phyloP scores from a whole-genome alignment of 2,888 invertebrate species.

The Eristalinus aeneus region DNA sequence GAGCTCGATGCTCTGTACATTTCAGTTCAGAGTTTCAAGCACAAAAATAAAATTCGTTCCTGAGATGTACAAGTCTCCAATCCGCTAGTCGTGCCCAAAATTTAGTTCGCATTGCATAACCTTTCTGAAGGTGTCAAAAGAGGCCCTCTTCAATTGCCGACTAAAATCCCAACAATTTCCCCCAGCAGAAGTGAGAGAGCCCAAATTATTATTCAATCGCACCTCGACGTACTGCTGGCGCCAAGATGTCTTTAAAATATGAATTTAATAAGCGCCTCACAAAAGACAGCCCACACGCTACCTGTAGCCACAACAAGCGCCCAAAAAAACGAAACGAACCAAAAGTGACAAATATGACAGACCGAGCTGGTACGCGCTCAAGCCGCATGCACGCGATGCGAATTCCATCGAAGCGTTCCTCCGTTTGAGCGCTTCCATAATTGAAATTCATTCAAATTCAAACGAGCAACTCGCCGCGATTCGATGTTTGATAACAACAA shows the following conservation, averaged over 20 bases:
- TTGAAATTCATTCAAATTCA: slow-evolving; percentile 48
- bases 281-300: neutral
- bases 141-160: neutral
- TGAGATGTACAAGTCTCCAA: no score
- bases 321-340: neutral
- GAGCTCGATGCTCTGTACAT: no score
- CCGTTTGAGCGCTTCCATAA: neutral
- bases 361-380: neutral
- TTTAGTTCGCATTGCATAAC: neutral
- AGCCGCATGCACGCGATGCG: slow-evolving; percentile 52
- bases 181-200: slow-evolving; percentile 4
- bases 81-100: no score
- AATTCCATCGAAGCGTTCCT: slow-evolving; percentile 27
- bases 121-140: slow-evolving; percentile 18
- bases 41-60: no score
- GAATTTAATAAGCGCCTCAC: slow-evolving; percentile 51
- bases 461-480: slow-evolving; percentile 25
- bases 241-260: slow-evolving; percentile 60
- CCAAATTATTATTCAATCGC: slow-evolving; percentile 19
- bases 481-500: slow-evolving; percentile 36
- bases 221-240: slow-evolving; percentile 28
- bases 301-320: neutral
- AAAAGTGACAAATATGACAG: slow-evolving; percentile 28
- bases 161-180: neutral
- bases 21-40: no score